Evolutionary conservation across 2,113 vertebrate genomes (phyloP).

Genomic region (Megalops atlanticus): DNA sequence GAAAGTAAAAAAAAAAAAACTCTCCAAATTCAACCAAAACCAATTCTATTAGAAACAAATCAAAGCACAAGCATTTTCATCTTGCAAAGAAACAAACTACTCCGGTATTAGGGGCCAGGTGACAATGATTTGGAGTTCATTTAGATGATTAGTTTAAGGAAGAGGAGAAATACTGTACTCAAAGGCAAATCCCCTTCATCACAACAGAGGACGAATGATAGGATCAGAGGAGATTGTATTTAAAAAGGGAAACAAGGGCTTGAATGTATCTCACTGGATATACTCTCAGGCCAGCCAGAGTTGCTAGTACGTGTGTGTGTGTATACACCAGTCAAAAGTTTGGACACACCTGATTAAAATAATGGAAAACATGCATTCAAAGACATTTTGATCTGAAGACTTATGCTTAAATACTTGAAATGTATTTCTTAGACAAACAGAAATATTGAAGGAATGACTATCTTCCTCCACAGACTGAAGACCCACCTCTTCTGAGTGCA

Average conservation of each 20-base stretch:
- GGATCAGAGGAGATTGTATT: background rate
- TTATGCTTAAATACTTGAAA: too few relatives aligned
- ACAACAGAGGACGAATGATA: background rate
- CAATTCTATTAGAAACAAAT: background rate
- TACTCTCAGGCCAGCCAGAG: background rate
- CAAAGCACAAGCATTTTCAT: background rate
- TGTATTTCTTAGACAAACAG: too few relatives aligned
- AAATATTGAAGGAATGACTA: too few relatives aligned
- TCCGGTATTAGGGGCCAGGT: background rate
- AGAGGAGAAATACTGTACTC: background rate
- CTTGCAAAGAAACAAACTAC: background rate
- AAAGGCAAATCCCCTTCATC: background rate
- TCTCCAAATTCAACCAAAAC: background rate
- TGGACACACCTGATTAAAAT: too few relatives aligned
- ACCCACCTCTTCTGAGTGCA: too few relatives aligned
- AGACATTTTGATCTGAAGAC: too few relatives aligned
- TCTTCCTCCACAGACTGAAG: too few relatives aligned
- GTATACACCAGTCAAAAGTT: too few relatives aligned
- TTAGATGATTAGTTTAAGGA: constrained; percentile 22
- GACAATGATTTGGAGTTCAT: background rate
- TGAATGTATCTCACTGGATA: background rate
- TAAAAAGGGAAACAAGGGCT: background rate
- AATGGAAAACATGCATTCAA: too few relatives aligned
- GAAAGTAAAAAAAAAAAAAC: too few relatives aligned
- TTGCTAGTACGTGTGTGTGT: too few relatives aligned